A percentile compares a stretch with the other conserved stretches of the same genome.
phyloP scores from a whole-genome alignment of 2,113 vertebrate genomes.

The Saguinus midas region DNA sequence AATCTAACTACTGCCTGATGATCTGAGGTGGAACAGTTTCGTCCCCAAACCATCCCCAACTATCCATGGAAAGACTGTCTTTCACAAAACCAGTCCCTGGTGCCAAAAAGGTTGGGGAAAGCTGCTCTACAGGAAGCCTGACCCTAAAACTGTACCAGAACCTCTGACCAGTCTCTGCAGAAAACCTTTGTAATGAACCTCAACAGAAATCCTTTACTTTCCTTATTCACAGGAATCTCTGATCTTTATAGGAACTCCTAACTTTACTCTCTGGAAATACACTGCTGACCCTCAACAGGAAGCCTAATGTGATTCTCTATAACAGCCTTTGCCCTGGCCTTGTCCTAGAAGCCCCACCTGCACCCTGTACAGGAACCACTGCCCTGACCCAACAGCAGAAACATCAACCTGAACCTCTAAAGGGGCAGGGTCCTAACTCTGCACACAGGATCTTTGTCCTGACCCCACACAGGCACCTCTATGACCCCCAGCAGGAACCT shows the following conservation, averaged over 20 bases:
- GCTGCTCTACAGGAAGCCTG: background rate
- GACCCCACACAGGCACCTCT: background rate
- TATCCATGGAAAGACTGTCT: no score
- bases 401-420: background rate
- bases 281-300: background rate
- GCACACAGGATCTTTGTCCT: background rate
- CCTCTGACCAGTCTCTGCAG: background rate
- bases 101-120: no score
- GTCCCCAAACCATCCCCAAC: no score
- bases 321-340: background rate
- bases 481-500: background rate
- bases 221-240: background rate
- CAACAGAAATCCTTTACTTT: constrained; percentile 20
- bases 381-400: background rate
- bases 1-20: no score
- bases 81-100: no score
- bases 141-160: background rate
- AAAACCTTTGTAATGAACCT: background rate
- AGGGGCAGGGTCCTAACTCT: background rate
- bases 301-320: background rate
- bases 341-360: background rate
- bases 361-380: background rate
- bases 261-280: constrained; percentile 8
- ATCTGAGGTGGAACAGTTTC: no score
- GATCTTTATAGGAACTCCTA: background rate